Percentiles rank a stretch among this genome's conserved stretches.
Conservation (phyloP, 35 echinoderm and acorn worm species). For the Amphiura filiformis region DNA sequence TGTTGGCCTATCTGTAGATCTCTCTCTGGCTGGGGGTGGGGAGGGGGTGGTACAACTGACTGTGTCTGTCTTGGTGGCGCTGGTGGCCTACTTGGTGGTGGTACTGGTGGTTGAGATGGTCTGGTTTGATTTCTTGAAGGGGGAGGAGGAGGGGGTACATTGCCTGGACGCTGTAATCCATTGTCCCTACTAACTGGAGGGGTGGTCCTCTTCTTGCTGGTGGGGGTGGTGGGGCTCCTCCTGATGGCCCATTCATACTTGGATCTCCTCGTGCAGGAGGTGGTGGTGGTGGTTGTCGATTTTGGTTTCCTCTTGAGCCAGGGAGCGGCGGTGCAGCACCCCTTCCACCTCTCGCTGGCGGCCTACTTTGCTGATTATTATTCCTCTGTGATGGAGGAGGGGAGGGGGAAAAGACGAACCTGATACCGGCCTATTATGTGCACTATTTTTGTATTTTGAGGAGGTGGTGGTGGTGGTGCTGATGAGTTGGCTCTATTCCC, state of each 20-base stretch:
- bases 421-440: not conserved
- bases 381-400: not conserved
- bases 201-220: constrained; percentile 6
- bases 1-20: constrained; percentile 40
- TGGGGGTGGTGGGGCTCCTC: constrained; percentile 34
- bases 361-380: not conserved
- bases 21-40: constrained; percentile 50
- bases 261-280: constrained; percentile 25
- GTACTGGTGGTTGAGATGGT: constrained; percentile 61
- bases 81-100: constrained; percentile 23
- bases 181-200: constrained; percentile 16
- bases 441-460: not conserved
- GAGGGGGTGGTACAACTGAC: constrained; percentile 3
- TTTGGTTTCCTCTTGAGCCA: constrained; percentile 11
- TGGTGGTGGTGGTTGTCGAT: constrained; percentile 32
- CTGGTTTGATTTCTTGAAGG: constrained; percentile 49
- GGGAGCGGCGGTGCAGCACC: constrained; percentile 32
- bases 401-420: not conserved
- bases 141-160: constrained; percentile 52
- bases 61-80: constrained; percentile 18
- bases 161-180: not conserved
- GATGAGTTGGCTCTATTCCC: not conserved
- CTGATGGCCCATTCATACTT: constrained; percentile 20
- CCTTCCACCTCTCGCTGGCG: not conserved
- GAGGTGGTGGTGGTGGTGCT: constrained; percentile 34